These are phyloP conservation scores for Halocaridina rubra DNA, from an alignment of 2,888 invertebrate genomes.

Conservation along the genomic window DNA sequence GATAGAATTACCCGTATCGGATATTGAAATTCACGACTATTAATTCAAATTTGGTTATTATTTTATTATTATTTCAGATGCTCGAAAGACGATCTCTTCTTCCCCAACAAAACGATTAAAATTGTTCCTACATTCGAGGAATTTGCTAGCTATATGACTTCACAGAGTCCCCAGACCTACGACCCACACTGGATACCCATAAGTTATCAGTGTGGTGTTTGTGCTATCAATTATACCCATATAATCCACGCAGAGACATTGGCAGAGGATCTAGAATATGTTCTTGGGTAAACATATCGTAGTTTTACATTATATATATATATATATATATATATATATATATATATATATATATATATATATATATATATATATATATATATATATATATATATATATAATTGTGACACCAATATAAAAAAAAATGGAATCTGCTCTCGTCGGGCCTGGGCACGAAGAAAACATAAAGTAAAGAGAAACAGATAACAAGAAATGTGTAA, in stretches of 20 bases:
- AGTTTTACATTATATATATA: background rate
- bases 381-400: conserved; percentile 39
- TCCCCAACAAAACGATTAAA: background rate
- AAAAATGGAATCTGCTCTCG: no score
- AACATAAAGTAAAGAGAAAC: no score
- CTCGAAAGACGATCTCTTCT: background rate
- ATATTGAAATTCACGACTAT: no score
- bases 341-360: conserved; percentile 34
- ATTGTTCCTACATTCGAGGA: background rate
- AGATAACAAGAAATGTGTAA: no score
- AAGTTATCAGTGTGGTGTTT: background rate
- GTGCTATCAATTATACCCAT: background rate
- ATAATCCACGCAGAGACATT: background rate
- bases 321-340: conserved; percentile 24
- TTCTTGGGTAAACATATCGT: background rate
- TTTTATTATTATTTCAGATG: no score
- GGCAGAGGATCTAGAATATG: background rate
- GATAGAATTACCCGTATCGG: no score
- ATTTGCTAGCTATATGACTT: background rate
- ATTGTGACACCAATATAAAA: no score
- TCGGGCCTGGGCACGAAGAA: no score
- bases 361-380: conserved; percentile 38
- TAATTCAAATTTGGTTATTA: no score
- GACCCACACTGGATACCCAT: background rate
- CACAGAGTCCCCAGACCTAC: background rate